Evolutionary conservation across 2,113 vertebrate species (phyloP), one percentile per base, ranked within the genome.

Genomic region (Hyaena hyaena): DNA sequence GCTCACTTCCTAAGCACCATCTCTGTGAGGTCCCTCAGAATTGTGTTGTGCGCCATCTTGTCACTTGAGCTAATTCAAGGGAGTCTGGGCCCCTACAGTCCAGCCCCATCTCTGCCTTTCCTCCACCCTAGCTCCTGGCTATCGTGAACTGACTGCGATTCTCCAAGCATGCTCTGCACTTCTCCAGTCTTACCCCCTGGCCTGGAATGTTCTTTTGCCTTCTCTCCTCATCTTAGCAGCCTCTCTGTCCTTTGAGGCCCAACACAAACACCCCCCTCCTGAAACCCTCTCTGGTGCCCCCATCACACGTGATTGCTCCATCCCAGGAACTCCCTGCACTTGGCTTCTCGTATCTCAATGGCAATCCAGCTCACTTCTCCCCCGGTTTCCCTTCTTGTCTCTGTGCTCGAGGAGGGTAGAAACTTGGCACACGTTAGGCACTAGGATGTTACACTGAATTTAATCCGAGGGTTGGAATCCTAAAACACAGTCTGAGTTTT

Each of bases 311-410:
- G n/a, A 35, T 5, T 1, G 10, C 77, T 58, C 21, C 11, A 43
- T 76, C 61, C 55, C 31, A 21, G 84, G 16, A 55, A 21, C 45
- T 9, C 2, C 10, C 33, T 1, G 0, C 5, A 7, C 55, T 24
- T 11, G 50, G 23, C 89, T 81, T 63, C 74, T 7, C 1, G n/a
- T 43, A 53, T 21, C 28, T 31, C 5, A 11, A 1, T 17, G 14
- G 31, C 28, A 0, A 31, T 45, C 11, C 2, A 82, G 26, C 58
- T 1, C 10, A 2, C 10, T 1, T 1, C 12, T 24, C 17, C 33
- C 69, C 12, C 4, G n/a, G 63, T 4, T 16, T 43, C 50, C 15
- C 84, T 76, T 24, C 71, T 61, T 24, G 8, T 53, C 61, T 94
- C 84, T 55, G 31, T 55, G 31, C 77, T 97, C 39, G 0, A 63